Percentiles rank a stretch among this genome's conserved stretches.
Evolutionary conservation across 2,113 vertebrate genomes (phyloP).

Genomic region (Periophthalmus modestus): DNA sequence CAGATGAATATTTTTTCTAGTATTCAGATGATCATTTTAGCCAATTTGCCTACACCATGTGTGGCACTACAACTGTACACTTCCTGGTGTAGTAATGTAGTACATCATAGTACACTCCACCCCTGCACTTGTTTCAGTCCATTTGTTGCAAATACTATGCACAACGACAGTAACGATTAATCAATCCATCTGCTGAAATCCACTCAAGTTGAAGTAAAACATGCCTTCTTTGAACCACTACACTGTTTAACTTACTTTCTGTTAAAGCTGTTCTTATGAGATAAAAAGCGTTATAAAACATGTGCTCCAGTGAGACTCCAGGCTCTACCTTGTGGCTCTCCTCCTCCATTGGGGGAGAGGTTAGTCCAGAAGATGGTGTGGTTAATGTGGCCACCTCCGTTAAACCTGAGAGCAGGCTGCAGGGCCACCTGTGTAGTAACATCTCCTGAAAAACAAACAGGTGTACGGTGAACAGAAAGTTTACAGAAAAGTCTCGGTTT

Average conservation of each 20-base stretch:
- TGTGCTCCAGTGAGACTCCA: not conserved
- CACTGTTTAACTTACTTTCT: not conserved
- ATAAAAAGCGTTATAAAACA: not conserved
- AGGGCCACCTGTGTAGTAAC: constrained; percentile 89
- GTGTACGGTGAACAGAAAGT: not conserved
- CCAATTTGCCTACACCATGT: no score
- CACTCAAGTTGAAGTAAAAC: no score
- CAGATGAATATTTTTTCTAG: no score
- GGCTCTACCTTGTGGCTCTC: constrained; percentile 88
- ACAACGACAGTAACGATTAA: no score
- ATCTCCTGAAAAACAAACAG: constrained; percentile 81
- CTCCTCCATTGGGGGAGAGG: constrained; percentile 89
- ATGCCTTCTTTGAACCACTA: no score
- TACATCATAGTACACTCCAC: no score
- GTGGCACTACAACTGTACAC: no score
- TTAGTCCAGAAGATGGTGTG: constrained; percentile 99
- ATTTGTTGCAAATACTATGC: no score
- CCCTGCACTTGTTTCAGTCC: no score
- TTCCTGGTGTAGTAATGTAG: no score
- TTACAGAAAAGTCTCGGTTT: not conserved
- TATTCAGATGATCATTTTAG: no score
- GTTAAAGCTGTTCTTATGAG: not conserved
- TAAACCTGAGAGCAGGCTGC: constrained; percentile 91
- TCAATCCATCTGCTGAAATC: no score
- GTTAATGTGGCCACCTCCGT: constrained; percentile 96